phyloP scores from a whole-genome alignment of 2,888 invertebrate genomes.

The Rotaria sp. region DNA sequence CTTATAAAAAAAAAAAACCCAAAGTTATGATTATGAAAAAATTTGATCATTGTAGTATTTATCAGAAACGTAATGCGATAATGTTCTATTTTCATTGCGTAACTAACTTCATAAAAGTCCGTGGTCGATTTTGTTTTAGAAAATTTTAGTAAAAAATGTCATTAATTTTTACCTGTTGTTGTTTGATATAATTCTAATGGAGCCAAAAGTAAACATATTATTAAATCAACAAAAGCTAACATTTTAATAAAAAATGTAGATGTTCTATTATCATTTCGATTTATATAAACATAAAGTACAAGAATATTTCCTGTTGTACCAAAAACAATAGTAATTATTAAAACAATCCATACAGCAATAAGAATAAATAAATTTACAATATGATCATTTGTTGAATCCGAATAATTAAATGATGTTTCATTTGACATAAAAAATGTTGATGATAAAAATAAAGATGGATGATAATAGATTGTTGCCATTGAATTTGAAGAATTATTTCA shows the following conservation, averaged over 20 bases:
- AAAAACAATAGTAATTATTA: background rate
- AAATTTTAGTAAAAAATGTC: too few species aligned
- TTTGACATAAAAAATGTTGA: background rate
- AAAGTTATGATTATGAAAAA: too few species aligned
- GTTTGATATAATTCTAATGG: constrained; percentile 17
- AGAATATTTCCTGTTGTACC: background rate
- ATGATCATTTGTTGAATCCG: background rate
- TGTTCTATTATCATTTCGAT: background rate
- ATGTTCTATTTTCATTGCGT: too few species aligned
- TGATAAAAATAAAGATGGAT: background rate
- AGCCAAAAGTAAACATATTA: background rate
- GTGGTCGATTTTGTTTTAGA: too few species aligned
- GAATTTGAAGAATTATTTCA: background rate
- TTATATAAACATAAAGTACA: background rate
- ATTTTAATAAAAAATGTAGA: constrained; percentile 8
- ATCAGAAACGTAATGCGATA: too few species aligned
- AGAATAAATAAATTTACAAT: background rate
- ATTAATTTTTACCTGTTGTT: background rate
- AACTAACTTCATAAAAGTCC: too few species aligned
- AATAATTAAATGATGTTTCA: background rate
- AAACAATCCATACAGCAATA: background rate
- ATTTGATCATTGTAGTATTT: too few species aligned
- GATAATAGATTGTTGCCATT: background rate
- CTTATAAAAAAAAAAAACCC: too few species aligned
- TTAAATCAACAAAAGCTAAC: constrained; percentile 8